Evolutionary conservation across 2,113 vertebrate genomes (phyloP), one percentile per base, ranked within the genome.

Genomic region (Pomatostomus ruficeps): DNA sequence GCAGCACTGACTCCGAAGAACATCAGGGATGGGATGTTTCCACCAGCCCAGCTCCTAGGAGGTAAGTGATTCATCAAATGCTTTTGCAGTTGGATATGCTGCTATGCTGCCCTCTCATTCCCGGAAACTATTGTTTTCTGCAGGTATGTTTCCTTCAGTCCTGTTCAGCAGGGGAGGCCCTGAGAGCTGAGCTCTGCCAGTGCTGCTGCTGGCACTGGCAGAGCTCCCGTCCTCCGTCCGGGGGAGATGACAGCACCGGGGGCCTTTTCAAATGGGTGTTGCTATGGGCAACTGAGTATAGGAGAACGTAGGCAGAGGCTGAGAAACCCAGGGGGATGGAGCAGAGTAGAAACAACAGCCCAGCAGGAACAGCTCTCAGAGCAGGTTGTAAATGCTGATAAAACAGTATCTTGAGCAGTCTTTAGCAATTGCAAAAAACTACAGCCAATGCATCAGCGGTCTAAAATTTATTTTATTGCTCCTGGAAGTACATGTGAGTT

Each of bases 221-320:
- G 70, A 81, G 18, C 46, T 89, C 38, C 38, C 13, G 7, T 74
- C 35, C 65, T 63, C 46, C 0, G 0, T 63, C 46, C 0, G 0
- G 7, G 57, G 35, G 26, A 77, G 51, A 16, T 4, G 55, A 18
- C 2, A 52, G 63, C 74, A 42, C n/a, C 0, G 0, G 38, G 38
- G 54, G 17, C 48, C 40, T 65, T 61, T 75, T 72, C 78, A 62
- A 59, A 72, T 25, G 78, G 58, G 38, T 73, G 90, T 93, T 96
- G 92, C 93, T 85, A 91, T 1, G 46, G 78, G 95, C 82, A 96
- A 94, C 96, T 85, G 38, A 33, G 14, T 12, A 20, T 3, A 57
- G 59, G 26, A 94, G 73, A 94, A 93, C 0, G 9, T n/a, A 78
- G 66, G 86, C 79, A 81, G 82, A 87, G 55, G 74, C 78, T 84